Percentiles rank a stretch among this genome's conserved stretches.
These are phyloP conservation scores for Drosophila jambulina DNA, from an alignment of 1,140 invertebrate species.

Conservation along the genomic window DNA sequence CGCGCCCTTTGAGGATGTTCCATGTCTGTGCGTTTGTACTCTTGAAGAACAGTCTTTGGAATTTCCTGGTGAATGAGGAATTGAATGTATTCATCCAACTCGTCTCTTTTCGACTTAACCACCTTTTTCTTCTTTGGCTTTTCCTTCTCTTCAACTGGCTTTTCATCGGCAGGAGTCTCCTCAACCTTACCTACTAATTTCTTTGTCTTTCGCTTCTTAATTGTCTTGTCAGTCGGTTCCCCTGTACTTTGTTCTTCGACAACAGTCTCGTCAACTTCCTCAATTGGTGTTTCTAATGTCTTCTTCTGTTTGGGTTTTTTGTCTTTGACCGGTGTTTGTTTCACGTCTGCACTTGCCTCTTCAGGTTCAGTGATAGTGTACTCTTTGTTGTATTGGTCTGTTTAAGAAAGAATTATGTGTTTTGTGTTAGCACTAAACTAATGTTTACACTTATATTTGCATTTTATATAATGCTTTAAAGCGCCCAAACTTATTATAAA, in stretches of 20 bases:
- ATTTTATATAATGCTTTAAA: slow-evolving; percentile 81
- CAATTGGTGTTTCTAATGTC: slow-evolving; percentile 48
- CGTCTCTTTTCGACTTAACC: slow-evolving; percentile 75
- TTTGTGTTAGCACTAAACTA: slow-evolving; percentile 82
- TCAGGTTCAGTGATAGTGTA: slow-evolving; percentile 84
- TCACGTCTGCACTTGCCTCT: slow-evolving; percentile 81
- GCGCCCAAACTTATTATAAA: slow-evolving; percentile 44
- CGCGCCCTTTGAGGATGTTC: slow-evolving; percentile 75
- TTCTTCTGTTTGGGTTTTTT: slow-evolving; percentile 74
- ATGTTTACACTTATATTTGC: slow-evolving; percentile 77
- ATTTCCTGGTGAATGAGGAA: slow-evolving; percentile 83
- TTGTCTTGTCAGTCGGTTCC: slow-evolving; percentile 61
- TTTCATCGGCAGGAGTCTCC: slow-evolving; percentile 37
- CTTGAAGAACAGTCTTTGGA: slow-evolving; percentile 80
- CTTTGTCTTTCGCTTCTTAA: slow-evolving; percentile 67
- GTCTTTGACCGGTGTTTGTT: slow-evolving; percentile 78
- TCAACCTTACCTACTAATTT: slow-evolving; percentile 61
- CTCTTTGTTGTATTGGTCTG: slow-evolving; percentile 85
- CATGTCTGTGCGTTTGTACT: slow-evolving; percentile 75
- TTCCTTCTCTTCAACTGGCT: slow-evolving; percentile 48
- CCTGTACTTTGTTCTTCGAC: slow-evolving; percentile 52
- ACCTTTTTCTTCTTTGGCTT: slow-evolving; percentile 74
- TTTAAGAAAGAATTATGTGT: slow-evolving; percentile 81
- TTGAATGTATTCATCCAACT: slow-evolving; percentile 84
- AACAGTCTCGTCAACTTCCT: slow-evolving; percentile 59